Base-by-base conservation (phyloP, 2,888 invertebrate genomes). In the Temnothorax ravouxi region DNA sequence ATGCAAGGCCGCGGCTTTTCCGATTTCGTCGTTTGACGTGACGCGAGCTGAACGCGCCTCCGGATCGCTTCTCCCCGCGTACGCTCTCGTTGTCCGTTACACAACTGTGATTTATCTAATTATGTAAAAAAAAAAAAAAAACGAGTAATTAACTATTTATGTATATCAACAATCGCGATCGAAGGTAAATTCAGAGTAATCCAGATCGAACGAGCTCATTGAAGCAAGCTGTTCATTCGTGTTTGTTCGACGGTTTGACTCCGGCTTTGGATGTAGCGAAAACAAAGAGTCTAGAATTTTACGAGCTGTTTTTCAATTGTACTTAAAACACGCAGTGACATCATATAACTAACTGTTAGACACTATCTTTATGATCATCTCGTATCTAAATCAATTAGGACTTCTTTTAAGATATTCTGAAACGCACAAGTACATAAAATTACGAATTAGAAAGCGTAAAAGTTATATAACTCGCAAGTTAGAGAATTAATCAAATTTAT, bases 1-100 rank as follows among this genome's bases (percentile, higher is more conserved):
- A 59, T 47, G 83, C 88, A 88, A 89, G 90, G 89, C 84, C 84
- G 85, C 54, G 72, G 83, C 83, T 89, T 89, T 89, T 88, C 88
- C 90, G 85, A 89, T 84, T 84, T 89, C 88, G 88, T 81, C 87
- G 84, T 86, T 66, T 69, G 56, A 80, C 76, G 66, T 61, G 29
- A 69, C 38, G 38, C 54, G 52, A 41, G n/a, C 21, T 21, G 21
- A 50, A 56, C 75, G 75, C n/a, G 50, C 50, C 75, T 66, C 52
- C 52, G n/a, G 47, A 52, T 66, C 18, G 21, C 50, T 50, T 52
- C 21, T 21, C 2, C 15, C 6, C 34, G 25, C 59, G 18, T 25
- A 25, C n/a, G 15, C 18, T 61, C 18, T 25, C 15, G 8, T 15
- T 4, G 41, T 15, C 34, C 13, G 25, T 66, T 38, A 34, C 11